Base-by-base conservation (phyloP, 2,888 invertebrate genomes). In the Lissocephala sabroskyi region DNA sequence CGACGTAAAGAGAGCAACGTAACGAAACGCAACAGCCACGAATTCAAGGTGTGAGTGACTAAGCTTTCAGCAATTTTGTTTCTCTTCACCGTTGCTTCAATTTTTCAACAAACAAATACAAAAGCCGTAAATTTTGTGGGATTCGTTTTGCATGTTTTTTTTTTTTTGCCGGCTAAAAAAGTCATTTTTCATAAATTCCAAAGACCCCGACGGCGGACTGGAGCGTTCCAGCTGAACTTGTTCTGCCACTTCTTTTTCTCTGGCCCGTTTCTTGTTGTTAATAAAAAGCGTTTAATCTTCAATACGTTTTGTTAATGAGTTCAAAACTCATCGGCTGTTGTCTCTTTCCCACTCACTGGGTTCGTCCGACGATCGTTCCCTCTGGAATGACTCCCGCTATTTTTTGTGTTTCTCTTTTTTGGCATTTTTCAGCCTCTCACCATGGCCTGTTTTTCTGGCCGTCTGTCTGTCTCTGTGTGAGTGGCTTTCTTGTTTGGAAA, bases 11-110 rank as follows among this genome's bases (percentile, higher is more conserved):
- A 23, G 4, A 23, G 23, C 23, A 23, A 23, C 43, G 53, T 32
- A 60, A 53, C 16, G 36, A 57, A 52, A 60, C 77, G 64, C 66
- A 71, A 23, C 7, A 23, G n/a, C n/a, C n/a, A n/a, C n/a, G 7
- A 23, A 77, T 56, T 47, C 62, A 77, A 79, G 79, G 77, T 79
- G 74, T 79, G 68, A 65, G 74, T 74, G 74, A 74, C 74, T 77
- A 68, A 74, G 79, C 62, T 55, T 55, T 50, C 41, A 65, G 56
- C 37, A 55, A 78, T 71, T 58, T 73, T 42, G 7, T 58, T 23
- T 23, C 3, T 23, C 7, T 50, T 48, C 37, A 48, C 47, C 44
- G 46, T 46, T 52, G 50, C 13, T 35, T 37, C n/a, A 9, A 18
- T 11, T 39, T 16, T 39, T 19, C 35, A 35, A 16, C 35, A 35